Evolutionary conservation across 1,140 invertebrate species (phyloP).

Genomic region (Micrasema longulum): DNA sequence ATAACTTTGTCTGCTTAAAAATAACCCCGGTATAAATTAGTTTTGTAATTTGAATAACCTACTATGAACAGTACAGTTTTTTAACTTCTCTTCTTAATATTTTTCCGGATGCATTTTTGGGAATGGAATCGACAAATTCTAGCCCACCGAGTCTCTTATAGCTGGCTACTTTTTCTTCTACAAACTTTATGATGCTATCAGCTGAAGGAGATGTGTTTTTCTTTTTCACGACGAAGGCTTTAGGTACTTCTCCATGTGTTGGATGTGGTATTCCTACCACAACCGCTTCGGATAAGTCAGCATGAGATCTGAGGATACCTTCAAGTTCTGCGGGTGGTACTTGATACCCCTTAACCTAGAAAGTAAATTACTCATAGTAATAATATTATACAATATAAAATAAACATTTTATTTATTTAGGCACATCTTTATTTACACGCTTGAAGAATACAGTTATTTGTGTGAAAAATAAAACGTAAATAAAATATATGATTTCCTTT

Average conservation of each 20-base stretch:
- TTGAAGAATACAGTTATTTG: too few relatives aligned
- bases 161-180: conserved; percentile 74
- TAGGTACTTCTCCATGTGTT: conserved; percentile 80
- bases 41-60: not conserved
- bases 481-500: too few relatives aligned
- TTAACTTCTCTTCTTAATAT: conserved; percentile 74
- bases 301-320: conserved; percentile 80
- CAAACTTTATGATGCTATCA: conserved; percentile 69
- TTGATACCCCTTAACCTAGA: conserved; percentile 75
- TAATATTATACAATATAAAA: not conserved
- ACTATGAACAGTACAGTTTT: conserved; percentile 32
- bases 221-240: conserved; percentile 75
- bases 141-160: conserved; percentile 80
- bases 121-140: conserved; percentile 76
- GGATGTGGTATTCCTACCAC: conserved; percentile 85
- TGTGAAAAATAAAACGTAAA: too few relatives aligned
- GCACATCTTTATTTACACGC: too few relatives aligned
- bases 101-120: conserved; percentile 81
- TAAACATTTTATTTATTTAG: too few relatives aligned
- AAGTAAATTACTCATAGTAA: too few relatives aligned
- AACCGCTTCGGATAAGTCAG: conserved; percentile 81
- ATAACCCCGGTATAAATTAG: not conserved
- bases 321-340: conserved; percentile 92
- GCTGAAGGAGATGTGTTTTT: conserved; percentile 58
- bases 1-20: not conserved